phyloP scores from a whole-genome alignment of 2,888 invertebrate species.

The Cyclophora punctaria region DNA sequence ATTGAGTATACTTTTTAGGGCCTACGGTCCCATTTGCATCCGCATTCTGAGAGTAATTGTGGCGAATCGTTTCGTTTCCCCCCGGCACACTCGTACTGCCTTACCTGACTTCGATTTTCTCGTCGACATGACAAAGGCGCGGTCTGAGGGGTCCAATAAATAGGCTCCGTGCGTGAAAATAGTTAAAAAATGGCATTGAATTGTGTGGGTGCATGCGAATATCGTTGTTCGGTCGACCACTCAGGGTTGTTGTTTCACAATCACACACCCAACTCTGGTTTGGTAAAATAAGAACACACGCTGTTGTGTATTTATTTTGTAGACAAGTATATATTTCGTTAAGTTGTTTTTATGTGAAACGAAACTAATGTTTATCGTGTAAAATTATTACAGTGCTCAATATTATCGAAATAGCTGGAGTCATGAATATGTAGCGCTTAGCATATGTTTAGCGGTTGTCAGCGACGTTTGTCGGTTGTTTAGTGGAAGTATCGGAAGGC shows the following conservation, averaged over 20 bases:
- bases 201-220: no score
- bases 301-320: no score
- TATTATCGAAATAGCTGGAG: neutral
- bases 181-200: conserved; percentile 48
- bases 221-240: no score
- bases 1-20: conserved; percentile 59
- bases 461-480: neutral
- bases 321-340: no score
- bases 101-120: conserved; percentile 68
- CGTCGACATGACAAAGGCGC: conserved; percentile 70
- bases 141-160: conserved; percentile 69
- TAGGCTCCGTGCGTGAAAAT: conserved; percentile 60
- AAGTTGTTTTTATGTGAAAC: no score
- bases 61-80: conserved; percentile 53
- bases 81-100: conserved; percentile 23
- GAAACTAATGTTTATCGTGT: no score
- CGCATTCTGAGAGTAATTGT: conserved; percentile 66
- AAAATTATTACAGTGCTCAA: no score
- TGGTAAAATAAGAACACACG: no score
- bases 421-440: conserved; percentile 1
- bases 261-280: no score
- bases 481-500: conserved; percentile 28
- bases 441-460: no score
- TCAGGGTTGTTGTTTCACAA: no score
- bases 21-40: conserved; percentile 67